Percentiles rank a stretch among this genome's conserved stretches.
Conservation (phyloP, 1,140 invertebrate species). For the Zelostemma sp. region DNA sequence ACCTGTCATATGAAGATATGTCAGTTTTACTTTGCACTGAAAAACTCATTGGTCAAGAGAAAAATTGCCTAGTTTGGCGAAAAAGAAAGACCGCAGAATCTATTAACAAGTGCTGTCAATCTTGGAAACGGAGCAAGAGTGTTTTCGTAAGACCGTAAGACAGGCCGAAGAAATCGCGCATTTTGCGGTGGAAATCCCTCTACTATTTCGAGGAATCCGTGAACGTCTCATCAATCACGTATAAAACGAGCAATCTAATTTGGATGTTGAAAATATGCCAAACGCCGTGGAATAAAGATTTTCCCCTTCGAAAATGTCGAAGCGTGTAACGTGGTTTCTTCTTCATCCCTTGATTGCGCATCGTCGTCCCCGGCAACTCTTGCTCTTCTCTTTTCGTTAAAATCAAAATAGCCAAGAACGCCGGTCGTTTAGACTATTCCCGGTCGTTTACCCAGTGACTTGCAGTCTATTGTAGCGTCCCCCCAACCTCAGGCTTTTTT, state of each 20-base stretch:
- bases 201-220: no score
- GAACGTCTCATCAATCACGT: constrained; percentile 28
- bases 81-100: no score
- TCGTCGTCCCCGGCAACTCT: constrained; percentile 14
- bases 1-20: constrained; percentile 42
- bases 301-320: constrained; percentile 27
- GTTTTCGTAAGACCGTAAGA: neutral
- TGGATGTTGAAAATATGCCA: constrained; percentile 38
- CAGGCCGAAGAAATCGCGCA: no score
- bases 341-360: constrained; percentile 30
- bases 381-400: constrained; percentile 34
- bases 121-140: no score
- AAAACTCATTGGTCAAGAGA: constrained; percentile 12
- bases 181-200: neutral
- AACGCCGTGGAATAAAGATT: constrained; percentile 26
- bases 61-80: constrained; percentile 2
- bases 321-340: constrained; percentile 44
- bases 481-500: constrained; percentile 49
- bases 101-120: no score
- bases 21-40: constrained; percentile 7
- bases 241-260: constrained; percentile 44
- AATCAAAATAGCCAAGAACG: constrained; percentile 63
- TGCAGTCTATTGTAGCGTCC: constrained; percentile 66
- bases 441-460: constrained; percentile 71
- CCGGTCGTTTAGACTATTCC: constrained; percentile 66